Evolutionary conservation across 37 sponge, comb jelly and placozoan species (phyloP).

Genomic region (Haliclona indistincta): DNA sequence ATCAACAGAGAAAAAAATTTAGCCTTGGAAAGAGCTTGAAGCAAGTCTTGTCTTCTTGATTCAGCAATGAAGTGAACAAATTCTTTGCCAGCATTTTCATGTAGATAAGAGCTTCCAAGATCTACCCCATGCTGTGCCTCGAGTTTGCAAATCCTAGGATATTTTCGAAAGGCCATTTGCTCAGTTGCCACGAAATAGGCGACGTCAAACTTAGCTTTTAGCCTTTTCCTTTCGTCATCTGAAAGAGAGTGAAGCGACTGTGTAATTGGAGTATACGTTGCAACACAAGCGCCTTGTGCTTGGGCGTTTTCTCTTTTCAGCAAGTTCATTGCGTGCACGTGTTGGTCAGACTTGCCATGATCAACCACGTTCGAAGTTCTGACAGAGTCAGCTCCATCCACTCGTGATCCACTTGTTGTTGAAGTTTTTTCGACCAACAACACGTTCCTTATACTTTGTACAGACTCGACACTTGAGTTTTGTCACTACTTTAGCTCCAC

Average conservation of each 20-base stretch:
- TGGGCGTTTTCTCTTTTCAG: too few relatives aligned
- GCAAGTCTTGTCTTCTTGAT: constrained; percentile 9
- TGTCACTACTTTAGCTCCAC: too few relatives aligned
- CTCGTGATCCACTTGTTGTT: too few relatives aligned
- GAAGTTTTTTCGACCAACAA: too few relatives aligned
- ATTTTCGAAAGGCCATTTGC: constrained; percentile 16
- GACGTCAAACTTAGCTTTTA: constrained; percentile 21
- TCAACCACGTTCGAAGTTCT: too few relatives aligned
- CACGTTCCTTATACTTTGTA: constrained; percentile 19
- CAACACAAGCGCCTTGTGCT: too few relatives aligned
- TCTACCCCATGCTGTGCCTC: constrained; percentile 44
- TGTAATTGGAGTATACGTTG: too few relatives aligned
- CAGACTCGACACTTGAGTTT: constrained; percentile 51
- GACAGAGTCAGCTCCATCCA: too few relatives aligned
- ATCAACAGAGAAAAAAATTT: constrained; percentile 58
- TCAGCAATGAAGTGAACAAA: constrained; percentile 50
- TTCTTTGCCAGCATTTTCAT: constrained; percentile 30
- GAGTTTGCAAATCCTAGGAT: constrained; percentile 26
- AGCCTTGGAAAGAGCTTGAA: constrained; percentile 14
- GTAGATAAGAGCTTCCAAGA: constrained; percentile 16
- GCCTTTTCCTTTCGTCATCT: constrained; percentile 10
- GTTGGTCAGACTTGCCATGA: too few relatives aligned
- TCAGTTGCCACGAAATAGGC: constrained; percentile 36
- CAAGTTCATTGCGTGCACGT: too few relatives aligned
- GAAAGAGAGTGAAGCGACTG: too few relatives aligned